Base-by-base conservation (phyloP, 2,797 vertebrate species). In the Galago senegalensis region DNA sequence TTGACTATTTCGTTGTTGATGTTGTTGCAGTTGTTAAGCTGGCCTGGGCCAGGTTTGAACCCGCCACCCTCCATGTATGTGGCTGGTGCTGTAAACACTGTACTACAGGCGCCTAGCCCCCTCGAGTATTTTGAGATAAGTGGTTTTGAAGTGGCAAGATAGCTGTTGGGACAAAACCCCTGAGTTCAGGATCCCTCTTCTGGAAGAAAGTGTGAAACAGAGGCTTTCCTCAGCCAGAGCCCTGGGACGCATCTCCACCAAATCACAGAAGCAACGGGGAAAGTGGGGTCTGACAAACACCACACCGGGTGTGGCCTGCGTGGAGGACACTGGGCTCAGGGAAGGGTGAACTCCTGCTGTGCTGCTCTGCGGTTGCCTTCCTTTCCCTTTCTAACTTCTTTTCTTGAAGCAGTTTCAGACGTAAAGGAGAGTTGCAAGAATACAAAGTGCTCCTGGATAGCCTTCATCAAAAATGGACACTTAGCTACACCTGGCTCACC, bases 371-470 rank as follows among this genome's bases (percentile, higher is more conserved):
- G 3, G n/a, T 3, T 31, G 72, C 61, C n/a, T 53, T n/a, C 18
- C 73, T 60, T 80, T 67, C 67, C 17, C 25, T 37, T 14, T 53
- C 13, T 53, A 53, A 16, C 49, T 53, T 53, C 49, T 53, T 53
- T 53, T 53, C 49, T 53, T 49, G 40, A 43, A 13, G 46, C 23
- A 21, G 23, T 69, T 87, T 21, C 7, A 27, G 16, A 56, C 34
- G 29, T 27, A 27, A 37, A 80, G 37, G 61, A 69, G 60, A 69
- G 23, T n/a, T 21, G 7, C 20, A 1, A 1, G 53, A 70, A 37
- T 27, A 10, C 23, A 0, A n/a, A 6, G 9, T 4, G 2, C 25
- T 11, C 58, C 58, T 5, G 34, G 13, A 0, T 7, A 0, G 2
- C 5, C 65, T 25, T 73, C 49, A 0, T 34, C 6, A 2, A 69